phyloP scores from a whole-genome alignment of 2,797 vertebrate genomes.

The Coreius guichenoti region DNA sequence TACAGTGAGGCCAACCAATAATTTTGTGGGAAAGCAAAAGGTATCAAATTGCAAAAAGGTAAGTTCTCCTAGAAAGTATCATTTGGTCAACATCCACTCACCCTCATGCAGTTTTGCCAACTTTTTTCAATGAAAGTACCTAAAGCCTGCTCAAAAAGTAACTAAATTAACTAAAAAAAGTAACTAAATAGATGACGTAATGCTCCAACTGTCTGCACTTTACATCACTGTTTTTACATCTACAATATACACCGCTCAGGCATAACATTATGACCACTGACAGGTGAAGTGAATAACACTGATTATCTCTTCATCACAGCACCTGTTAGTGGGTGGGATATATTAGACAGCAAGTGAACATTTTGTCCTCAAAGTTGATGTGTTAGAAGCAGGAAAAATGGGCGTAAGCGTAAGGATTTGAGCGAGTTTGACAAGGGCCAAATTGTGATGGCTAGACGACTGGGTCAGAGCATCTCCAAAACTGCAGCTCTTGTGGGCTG shows the following conservation, averaged over 20 bases:
- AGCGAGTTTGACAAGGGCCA: too few species aligned
- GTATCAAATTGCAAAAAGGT: background rate
- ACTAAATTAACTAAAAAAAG: background rate
- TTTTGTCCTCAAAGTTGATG: too few species aligned
- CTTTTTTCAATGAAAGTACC: background rate
- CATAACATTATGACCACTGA: too few species aligned
- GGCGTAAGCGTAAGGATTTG: too few species aligned
- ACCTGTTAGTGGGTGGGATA: too few species aligned
- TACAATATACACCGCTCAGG: background rate
- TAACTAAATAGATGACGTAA: background rate
- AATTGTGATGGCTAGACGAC: too few species aligned
- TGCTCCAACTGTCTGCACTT: background rate
- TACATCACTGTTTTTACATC: background rate
- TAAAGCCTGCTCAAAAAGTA: background rate
- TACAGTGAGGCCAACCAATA: constrained; percentile 15
- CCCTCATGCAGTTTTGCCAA: background rate
- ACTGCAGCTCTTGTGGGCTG: too few species aligned
- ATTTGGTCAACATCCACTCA: background rate
- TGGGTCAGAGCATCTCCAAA: too few species aligned
- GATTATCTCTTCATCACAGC: too few species aligned
- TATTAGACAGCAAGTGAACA: too few species aligned
- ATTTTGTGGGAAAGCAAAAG: background rate
- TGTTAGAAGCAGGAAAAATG: too few species aligned
- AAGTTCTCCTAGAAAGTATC: background rate
- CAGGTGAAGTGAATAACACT: too few species aligned